These are phyloP conservation scores for Proteles cristata DNA, from an alignment of 2,113 vertebrate genomes.

Conservation along the genomic window DNA sequence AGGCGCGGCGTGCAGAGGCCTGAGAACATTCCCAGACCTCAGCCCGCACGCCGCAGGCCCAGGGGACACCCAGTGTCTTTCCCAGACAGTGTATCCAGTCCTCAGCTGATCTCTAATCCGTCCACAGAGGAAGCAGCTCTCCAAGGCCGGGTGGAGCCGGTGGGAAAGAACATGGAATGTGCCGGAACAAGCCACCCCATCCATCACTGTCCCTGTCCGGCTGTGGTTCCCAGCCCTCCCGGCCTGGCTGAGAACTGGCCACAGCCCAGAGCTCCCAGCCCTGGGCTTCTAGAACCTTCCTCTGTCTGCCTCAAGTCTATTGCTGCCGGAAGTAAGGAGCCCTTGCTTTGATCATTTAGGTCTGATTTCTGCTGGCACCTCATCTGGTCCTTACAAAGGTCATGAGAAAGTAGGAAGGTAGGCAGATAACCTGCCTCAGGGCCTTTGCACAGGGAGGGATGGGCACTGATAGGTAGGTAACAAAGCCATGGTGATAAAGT, in stretches of 20 bases:
- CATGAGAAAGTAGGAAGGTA: accelerated
- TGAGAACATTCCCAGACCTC: constrained; percentile 59
- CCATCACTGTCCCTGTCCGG: constrained; percentile 69
- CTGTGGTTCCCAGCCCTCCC: constrained; percentile 59
- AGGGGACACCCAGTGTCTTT: constrained; percentile 21
- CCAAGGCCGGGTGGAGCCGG: background rate
- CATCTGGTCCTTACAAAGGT: background rate
- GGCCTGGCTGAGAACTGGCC: constrained; percentile 47
- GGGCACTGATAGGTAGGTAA: background rate
- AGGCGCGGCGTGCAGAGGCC: background rate
- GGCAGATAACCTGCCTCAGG: background rate
- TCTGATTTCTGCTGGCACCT: background rate
- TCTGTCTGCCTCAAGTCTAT: background rate
- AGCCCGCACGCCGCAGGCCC: background rate
- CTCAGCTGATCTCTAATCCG: constrained; percentile 31
- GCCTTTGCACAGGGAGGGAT: background rate
- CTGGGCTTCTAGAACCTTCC: background rate
- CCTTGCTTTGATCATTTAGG: too few species aligned
- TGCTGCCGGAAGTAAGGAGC: background rate
- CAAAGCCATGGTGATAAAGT: accelerated
- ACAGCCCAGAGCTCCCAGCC: background rate
- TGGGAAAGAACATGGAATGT: constrained; percentile 70
- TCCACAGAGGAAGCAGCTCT: background rate
- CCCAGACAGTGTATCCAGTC: constrained; percentile 14
- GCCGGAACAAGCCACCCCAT: constrained; percentile 62